These are phyloP conservation scores for Caenorhabditis wallacei DNA, from an alignment of 2,888 invertebrate genomes.

Conservation along the genomic window DNA sequence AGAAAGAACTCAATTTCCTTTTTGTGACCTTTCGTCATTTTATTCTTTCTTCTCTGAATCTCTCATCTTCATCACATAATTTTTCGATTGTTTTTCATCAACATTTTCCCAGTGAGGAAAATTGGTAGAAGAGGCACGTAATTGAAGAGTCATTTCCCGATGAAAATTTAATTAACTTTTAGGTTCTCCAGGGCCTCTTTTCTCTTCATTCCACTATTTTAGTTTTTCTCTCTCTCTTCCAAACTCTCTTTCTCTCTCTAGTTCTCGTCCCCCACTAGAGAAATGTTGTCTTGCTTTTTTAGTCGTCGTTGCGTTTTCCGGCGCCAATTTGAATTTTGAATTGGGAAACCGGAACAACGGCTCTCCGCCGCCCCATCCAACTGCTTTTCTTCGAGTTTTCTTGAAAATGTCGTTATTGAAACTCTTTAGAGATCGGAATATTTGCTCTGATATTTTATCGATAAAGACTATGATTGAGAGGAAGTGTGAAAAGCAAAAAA, in stretches of 20 bases:
- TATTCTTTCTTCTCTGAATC: too few species aligned
- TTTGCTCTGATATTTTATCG: too few species aligned
- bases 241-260: neutral
- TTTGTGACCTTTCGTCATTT: neutral
- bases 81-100: constrained; percentile 19
- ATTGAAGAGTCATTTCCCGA: constrained; percentile 26
- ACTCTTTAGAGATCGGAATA: neutral
- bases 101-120: constrained; percentile 1
- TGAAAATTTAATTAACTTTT: constrained; percentile 32
- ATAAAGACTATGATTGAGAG: too few species aligned
- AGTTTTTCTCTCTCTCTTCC: neutral
- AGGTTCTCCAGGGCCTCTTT: neutral
- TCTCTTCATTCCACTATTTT: neutral
- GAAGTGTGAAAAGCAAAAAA: too few species aligned
- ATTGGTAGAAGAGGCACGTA: constrained; percentile 9
- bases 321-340: constrained; percentile 66
- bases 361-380: neutral
- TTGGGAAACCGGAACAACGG: constrained; percentile 57
- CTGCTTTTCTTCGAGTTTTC: neutral
- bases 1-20: neutral
- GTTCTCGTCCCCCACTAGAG: neutral
- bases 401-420: neutral
- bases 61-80: neutral
- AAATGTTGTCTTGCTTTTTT: neutral
- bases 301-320: constrained; percentile 55